Conservation (phyloP, 2,797 vertebrate species). For the Loriculus beryllinus region DNA sequence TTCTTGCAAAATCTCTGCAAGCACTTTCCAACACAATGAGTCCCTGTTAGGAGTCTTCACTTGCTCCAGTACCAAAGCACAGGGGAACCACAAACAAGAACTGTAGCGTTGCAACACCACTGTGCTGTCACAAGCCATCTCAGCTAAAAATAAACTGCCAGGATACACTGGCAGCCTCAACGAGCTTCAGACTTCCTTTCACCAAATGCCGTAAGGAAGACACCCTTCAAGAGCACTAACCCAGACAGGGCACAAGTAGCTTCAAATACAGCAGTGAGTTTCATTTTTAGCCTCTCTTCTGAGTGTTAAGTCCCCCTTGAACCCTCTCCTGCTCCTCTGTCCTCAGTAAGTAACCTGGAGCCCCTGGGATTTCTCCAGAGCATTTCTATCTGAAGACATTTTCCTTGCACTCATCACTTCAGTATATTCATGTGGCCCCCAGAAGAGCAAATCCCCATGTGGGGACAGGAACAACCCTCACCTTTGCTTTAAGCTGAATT, state of each 20-base stretch:
- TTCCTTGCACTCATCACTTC: neutral
- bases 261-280: neutral
- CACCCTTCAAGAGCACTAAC: neutral
- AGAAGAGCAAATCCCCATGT: neutral
- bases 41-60: neutral
- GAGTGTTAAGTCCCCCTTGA: neutral
- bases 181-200: neutral
- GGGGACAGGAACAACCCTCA: neutral
- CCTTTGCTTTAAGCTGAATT: neutral
- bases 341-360: neutral
- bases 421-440: neutral
- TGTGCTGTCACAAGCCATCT: neutral
- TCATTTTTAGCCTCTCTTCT: neutral
- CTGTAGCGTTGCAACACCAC: neutral
- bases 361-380: neutral
- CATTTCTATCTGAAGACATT: neutral
- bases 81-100: constrained; percentile 9
- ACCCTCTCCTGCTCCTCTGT: neutral
- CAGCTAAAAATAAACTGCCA: neutral
- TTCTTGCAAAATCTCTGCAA: neutral
- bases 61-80: neutral
- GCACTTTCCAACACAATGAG: neutral
- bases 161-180: neutral
- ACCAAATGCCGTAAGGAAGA: neutral
- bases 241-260: neutral